Evolutionary conservation across 2,797 vertebrate genomes (phyloP), one percentile per base, ranked within the genome.

Genomic region (Argya squamiceps): DNA sequence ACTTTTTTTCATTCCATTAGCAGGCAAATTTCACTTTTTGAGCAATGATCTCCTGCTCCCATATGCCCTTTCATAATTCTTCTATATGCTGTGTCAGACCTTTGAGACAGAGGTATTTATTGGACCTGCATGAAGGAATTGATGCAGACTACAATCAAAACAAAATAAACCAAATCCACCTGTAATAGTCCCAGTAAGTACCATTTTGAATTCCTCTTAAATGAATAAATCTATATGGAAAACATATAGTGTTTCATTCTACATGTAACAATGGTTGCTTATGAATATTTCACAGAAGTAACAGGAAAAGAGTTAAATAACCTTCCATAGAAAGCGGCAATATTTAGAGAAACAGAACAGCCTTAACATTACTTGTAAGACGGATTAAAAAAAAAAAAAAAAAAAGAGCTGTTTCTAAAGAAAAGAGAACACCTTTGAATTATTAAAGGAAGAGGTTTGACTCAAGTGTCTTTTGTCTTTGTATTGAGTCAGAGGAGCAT

Each of bases 381-480:
- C 6, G 8, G 21, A 34, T 74, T 23, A 50, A 64, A 65, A 50
- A 10, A 32, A 44, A 64, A 65, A 65, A 8, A 62, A 29, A 50
- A 2, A 84, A 69, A 47, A 67, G 3, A 62, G 11, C 13, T 79
- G 18, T 39, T 91, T 87, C 92, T 84, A 80, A 96, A 91, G 64
- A 82, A 79, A 92, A 59, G 41, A 93, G 64, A 91, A 85, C 34
- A 47, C 2, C 21, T 89, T 50, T 93, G 76, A 92, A 89, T 93
- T 93, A 91, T 95, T 97, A 77, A 93, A 74, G 37, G 17, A 0
- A 82, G 20, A 74, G 15, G 10, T 77, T 80, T 94, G 86, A 91
- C 44, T 87, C 68, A 46, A 82, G 15, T 69, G 39, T 73, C 84
- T 90, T 84, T 64, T 81, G 23, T 59, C 11, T 4, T 52, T 88